Evolutionary conservation across 1,140 invertebrate species (phyloP), one percentile per base, ranked within the genome.

Genomic region (Plectrocnemia conspersa): DNA sequence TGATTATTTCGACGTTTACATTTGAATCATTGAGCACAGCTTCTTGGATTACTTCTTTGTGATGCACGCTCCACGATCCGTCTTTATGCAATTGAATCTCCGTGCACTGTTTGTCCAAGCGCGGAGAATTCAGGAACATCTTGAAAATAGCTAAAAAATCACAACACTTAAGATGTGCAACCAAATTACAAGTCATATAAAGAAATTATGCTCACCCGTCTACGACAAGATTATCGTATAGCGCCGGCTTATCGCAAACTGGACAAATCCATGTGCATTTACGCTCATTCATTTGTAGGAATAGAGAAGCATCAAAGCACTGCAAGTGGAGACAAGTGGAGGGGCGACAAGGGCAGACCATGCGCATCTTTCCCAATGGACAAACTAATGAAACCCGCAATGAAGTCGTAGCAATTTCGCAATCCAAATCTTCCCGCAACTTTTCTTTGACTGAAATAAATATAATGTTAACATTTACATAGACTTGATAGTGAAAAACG

Each of bases 231-330:
- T 83, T 84, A 64, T 91, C 86, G 68, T 88, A 95, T 11, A 86
- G 69, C 7, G 89, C 86, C 7, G 83, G 71, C 67, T 89, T 92
- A 70, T 95, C 89, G 75, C 93, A 97, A 11, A 97, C 91, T 2
- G 93, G 93, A 79, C 94, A 97, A 54, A 85, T 86, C 94, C 94
- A 98, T 1, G 89, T 93, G 13, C 93, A 89, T 67, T 94, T 95
- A 32, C 89, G 82, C 71, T 97, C 93, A 70, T 97, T 97, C 93
- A 97, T 97, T 80, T 90, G 88, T 38, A 97, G 73, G 70, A 86
- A 96, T 18, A 92, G 74, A 1, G 80, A 83, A 1, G 92, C 91
- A 76, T 98, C 94, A 65, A 97, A 97, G 72, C 93, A 97, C 66
- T 97, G 93, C 27, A 97, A 75, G 79, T 98, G 94, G 16, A 80